These are phyloP conservation scores for Platyscapa corneri DNA, from an alignment of 1,140 invertebrate species.

Conservation along the genomic window DNA sequence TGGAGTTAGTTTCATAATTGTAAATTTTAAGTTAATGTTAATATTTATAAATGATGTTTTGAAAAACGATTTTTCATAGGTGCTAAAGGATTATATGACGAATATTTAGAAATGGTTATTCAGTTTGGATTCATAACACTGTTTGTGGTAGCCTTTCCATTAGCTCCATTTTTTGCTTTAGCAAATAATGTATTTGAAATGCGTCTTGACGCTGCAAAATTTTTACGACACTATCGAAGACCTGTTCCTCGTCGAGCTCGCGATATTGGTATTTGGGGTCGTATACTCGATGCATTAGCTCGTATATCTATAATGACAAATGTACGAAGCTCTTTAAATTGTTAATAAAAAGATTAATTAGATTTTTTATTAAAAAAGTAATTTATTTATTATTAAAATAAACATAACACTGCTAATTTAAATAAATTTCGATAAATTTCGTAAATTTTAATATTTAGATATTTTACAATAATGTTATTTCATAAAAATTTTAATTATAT, in stretches of 20 bases:
- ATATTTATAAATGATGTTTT: background rate
- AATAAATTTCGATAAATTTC: too few relatives aligned
- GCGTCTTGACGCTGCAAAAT: slow-evolving; percentile 90
- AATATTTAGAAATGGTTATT: slow-evolving; percentile 98
- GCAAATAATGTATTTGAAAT: slow-evolving; percentile 93
- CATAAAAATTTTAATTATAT: background rate
- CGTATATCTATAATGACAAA: slow-evolving; percentile 95
- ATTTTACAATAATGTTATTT: background rate
- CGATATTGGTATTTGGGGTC: slow-evolving; percentile 94
- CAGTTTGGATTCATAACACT: slow-evolving; percentile 94
- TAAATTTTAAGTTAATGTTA: background rate
- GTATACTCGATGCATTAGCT: slow-evolving; percentile 91
- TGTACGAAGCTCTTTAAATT: slow-evolving; percentile 77
- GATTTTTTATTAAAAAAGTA: too few relatives aligned
- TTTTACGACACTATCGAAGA: slow-evolving; percentile 87
- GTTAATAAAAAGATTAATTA: too few relatives aligned
- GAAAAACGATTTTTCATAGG: slow-evolving; percentile 73
- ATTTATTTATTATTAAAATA: too few relatives aligned
- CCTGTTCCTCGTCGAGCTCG: slow-evolving; percentile 89
- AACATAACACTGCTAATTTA: too few relatives aligned
- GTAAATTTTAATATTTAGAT: too few relatives aligned
- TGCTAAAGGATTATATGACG: slow-evolving; percentile 92
- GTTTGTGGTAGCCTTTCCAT: slow-evolving; percentile 91
- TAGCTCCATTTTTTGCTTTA: slow-evolving; percentile 91
- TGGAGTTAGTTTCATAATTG: slow-evolving; percentile 74